These are phyloP conservation scores for Parauchenoglanis ngamensis DNA, from an alignment of 2,797 vertebrate genomes.

Conservation along the genomic window DNA sequence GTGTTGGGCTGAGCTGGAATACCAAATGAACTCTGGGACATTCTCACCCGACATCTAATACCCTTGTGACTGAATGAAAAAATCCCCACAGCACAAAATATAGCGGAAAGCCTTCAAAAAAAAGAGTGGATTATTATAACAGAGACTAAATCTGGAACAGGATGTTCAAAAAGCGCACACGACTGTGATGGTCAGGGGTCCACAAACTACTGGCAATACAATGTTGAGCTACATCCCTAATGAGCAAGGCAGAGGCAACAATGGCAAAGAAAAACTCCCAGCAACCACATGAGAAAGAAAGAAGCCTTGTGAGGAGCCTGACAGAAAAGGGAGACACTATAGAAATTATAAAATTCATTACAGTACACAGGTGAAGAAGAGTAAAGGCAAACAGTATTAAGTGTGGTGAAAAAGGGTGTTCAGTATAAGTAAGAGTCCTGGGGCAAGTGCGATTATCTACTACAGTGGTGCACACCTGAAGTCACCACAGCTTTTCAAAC, in stretches of 20 bases:
- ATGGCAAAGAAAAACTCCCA: background rate
- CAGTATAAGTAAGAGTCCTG: background rate
- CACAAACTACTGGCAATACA: background rate
- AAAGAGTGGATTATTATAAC: background rate
- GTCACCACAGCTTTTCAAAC: background rate
- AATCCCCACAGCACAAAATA: background rate
- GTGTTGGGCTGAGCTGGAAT: background rate
- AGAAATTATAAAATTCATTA: background rate
- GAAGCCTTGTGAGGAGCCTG: too few species aligned
- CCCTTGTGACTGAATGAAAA: background rate
- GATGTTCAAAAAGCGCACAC: background rate
- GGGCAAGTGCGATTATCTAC: background rate
- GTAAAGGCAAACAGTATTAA: background rate
- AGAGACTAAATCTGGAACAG: background rate
- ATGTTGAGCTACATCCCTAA: background rate
- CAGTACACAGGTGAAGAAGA: background rate
- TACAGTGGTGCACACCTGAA: background rate
- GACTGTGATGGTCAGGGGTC: background rate
- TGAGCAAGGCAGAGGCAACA: background rate
- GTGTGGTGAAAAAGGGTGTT: background rate
- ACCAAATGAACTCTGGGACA: background rate
- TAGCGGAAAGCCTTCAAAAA: background rate
- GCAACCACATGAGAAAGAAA: background rate
- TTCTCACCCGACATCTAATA: background rate
- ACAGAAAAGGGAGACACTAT: background rate